Base-by-base conservation (phyloP, 2,888 invertebrate genomes). In the Parochlus steinenii region DNA sequence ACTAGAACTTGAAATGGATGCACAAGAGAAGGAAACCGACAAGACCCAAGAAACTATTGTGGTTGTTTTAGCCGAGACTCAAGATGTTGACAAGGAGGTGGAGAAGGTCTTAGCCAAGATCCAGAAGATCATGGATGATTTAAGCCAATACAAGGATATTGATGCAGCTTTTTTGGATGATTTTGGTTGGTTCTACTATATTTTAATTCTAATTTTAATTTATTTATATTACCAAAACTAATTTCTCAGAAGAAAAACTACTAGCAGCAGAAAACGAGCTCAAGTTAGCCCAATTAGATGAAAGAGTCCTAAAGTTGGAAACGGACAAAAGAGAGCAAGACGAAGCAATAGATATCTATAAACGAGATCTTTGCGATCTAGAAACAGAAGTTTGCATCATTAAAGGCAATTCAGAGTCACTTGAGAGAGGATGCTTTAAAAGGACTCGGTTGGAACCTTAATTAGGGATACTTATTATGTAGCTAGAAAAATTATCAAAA, bases 401-500 rank as follows among this genome's bases (percentile, higher is more conserved):
- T 12, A 36, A 30, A 16, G 19, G 17, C 23, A 36, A 36, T 30
- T 23, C 30, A 17, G 30, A 36, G 18, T 36, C 36, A 30, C 24
- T 36, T 16, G 36, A 36, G 19, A 18, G 24, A n/a, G n/a, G 15
- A n/a, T 36, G 36, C n/a, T 36, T 30, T 16, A 29, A 30, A 8
- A 10, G 36, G 14, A 36, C 36, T 8, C 29, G 30, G 4, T 23
- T 36, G 14, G 36, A 36, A 17, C 36, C 36, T 18, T 36, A 24
- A n/a, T n/a, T n/a, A n/a, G n/a, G n/a, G n/a, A n/a, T n/a, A n/a
- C n/a, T n/a, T n/a, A n/a, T n/a, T n/a, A n/a, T n/a, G n/a, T n/a
- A n/a, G n/a, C n/a, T n/a, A n/a, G n/a, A n/a, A n/a, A n/a, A n/a
- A n/a, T n/a, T n/a, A n/a, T n/a, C n/a, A n/a, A n/a, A n/a, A n/a